Conservation (phyloP, 2,113 vertebrate genomes). For the Anthoscopus minutus region DNA sequence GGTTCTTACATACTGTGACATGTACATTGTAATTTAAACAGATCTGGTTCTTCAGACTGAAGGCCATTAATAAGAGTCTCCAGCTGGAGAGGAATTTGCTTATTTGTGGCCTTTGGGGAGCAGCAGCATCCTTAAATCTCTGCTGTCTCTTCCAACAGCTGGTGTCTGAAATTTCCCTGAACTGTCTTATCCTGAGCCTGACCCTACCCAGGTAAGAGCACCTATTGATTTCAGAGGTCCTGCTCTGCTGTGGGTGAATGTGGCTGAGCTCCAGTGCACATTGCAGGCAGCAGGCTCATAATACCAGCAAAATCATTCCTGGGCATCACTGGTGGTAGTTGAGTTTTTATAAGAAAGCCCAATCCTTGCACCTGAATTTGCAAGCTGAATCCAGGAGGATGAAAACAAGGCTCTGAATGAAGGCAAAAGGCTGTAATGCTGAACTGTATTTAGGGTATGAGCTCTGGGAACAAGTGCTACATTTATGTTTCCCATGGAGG, state of each 20-base stretch:
- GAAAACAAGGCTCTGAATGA: not conserved
- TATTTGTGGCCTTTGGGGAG: not conserved
- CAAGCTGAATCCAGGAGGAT: not conserved
- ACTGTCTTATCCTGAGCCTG: not conserved
- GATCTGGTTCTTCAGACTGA: not conserved
- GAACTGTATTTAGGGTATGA: not conserved
- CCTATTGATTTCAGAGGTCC: not conserved
- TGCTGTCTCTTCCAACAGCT: not conserved
- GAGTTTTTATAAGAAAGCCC: not conserved
- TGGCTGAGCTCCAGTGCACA: not conserved
- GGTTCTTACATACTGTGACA: constrained; percentile 24
- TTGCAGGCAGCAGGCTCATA: not conserved
- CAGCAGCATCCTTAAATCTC: constrained; percentile 19
- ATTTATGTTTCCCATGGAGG: not conserved
- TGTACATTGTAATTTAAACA: constrained; percentile 11
- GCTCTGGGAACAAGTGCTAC: not conserved
- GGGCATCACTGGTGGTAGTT: not conserved
- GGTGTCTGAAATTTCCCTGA: not conserved
- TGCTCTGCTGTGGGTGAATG: not conserved
- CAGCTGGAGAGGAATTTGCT: not conserved
- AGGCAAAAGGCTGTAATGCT: not conserved
- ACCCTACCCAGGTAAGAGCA: not conserved
- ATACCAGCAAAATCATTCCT: not conserved
- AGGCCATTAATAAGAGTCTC: not conserved
- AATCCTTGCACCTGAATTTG: not conserved